These are phyloP conservation scores for Poeciliopsis infans DNA, from an alignment of 2,797 vertebrate genomes.

Conservation along the genomic window DNA sequence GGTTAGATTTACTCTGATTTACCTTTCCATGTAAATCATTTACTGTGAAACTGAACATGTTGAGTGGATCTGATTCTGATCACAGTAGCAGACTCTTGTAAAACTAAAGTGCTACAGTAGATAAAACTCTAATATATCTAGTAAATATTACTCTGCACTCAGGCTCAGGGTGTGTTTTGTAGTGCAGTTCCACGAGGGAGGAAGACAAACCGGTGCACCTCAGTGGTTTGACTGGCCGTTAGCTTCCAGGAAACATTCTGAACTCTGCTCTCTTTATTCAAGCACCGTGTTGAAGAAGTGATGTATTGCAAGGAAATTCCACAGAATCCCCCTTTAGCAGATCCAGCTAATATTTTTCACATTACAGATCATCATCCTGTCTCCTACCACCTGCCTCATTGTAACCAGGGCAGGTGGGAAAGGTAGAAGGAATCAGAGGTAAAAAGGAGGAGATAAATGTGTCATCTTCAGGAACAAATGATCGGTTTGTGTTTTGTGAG, in stretches of 20 bases:
- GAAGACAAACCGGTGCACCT: neutral
- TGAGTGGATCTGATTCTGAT: neutral
- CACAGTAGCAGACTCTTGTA: neutral
- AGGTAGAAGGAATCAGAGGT: neutral
- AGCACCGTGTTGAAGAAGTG: neutral
- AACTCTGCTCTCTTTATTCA: neutral
- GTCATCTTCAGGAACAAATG: neutral
- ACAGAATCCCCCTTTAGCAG: neutral
- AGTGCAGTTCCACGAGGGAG: neutral
- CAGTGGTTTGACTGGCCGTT: neutral
- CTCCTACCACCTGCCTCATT: neutral
- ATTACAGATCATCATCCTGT: neutral
- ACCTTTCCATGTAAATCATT: neutral
- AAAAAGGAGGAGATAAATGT: neutral
- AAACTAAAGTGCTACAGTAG: neutral
- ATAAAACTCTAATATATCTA: neutral
- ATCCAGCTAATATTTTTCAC: neutral
- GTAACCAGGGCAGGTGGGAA: neutral
- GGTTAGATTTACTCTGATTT: neutral
- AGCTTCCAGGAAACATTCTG: neutral
- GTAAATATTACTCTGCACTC: neutral
- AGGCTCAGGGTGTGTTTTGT: neutral
- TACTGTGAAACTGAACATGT: neutral
- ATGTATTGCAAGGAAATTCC: neutral
- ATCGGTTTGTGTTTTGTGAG: neutral